Evolutionary conservation across 2,797 vertebrate species (phyloP).

Genomic region (Apogon hyalosoma): DNA sequence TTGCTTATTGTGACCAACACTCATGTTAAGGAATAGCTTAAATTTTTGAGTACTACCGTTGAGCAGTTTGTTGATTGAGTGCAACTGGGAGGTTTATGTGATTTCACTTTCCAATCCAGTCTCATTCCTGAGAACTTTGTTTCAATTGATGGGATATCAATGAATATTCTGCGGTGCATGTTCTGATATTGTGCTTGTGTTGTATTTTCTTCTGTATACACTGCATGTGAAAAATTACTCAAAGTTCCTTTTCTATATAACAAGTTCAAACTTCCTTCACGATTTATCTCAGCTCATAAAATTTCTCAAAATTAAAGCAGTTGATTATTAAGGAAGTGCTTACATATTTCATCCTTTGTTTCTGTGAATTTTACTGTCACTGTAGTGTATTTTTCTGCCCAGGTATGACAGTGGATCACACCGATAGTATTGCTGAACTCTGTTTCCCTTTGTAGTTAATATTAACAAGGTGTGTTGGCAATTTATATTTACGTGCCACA

Average conservation of each 20-base stretch:
- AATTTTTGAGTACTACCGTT: background rate
- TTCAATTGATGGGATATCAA: constrained; percentile 1
- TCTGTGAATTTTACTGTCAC: background rate
- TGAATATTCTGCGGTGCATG: background rate
- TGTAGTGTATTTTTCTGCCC: background rate
- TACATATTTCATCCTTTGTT: background rate
- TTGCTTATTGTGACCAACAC: background rate
- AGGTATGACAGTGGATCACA: background rate
- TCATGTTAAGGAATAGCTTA: background rate
- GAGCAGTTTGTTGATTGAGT: background rate
- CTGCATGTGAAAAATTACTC: background rate
- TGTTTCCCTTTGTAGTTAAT: constrained; percentile 13
- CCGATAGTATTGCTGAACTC: background rate
- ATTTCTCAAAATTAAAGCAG: background rate
- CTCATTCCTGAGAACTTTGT: background rate
- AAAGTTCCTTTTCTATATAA: constrained; percentile 9
- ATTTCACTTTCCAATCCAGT: background rate
- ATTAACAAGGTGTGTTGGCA: constrained; percentile 21
- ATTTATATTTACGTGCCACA: constrained; percentile 6
- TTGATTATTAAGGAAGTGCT: background rate
- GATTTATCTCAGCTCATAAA: background rate
- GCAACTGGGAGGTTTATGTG: constrained; percentile 21
- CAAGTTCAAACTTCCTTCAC: constrained; percentile 2
- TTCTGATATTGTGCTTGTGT: background rate
- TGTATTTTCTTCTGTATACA: background rate